Evolutionary conservation across 2,888 invertebrate species (phyloP), one percentile per base, ranked within the genome.

Genomic region (Sarcophaga subvicina): DNA sequence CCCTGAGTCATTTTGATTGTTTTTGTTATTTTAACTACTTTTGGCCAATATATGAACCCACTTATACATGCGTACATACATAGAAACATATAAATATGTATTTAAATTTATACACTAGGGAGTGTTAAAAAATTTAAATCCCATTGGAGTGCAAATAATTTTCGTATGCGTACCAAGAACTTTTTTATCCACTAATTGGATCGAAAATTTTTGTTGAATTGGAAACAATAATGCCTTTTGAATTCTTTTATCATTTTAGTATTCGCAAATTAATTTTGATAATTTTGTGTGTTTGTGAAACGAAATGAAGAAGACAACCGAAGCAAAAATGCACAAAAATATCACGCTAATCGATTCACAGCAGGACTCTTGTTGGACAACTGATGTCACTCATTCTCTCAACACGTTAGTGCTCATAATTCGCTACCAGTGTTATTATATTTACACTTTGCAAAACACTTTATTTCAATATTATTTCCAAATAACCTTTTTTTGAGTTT

Each of bases 41-140:
- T 37, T 37, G 37, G 37, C 1, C 37, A 37, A 49, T 14, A 49
- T 49, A 49, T 14, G 99, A 99, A 64, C 22, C 5, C 25, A 62
- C 47, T 59, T 60, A 72, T 25, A 59, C 25, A 22, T 22, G 22
- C 1, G 22, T 22, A 60, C 8, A 72, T 72, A 72, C 27, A 72
- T 71, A 72, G 14, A 59, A 59, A 72, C 60, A 59, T 72, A 59
- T 14, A 22, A 59, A 72, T 14, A 27, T 60, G 27, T 11, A 72
- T 72, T 4, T 37, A 72, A 20, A 62, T 22, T 22, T 37, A n/a
- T 73, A n/a, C 20, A 72, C 20, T 22, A 22, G 22, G 22, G 1
- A 22, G 6, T 37, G 37, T 37, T 37, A 37, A 37, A 37, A 37
- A 37, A 37, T 6, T 37, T 37, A 37, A 37, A 37, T 8, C 37